Conservation (phyloP, 2,888 invertebrate species). For the Cosmopolites sordidus region DNA sequence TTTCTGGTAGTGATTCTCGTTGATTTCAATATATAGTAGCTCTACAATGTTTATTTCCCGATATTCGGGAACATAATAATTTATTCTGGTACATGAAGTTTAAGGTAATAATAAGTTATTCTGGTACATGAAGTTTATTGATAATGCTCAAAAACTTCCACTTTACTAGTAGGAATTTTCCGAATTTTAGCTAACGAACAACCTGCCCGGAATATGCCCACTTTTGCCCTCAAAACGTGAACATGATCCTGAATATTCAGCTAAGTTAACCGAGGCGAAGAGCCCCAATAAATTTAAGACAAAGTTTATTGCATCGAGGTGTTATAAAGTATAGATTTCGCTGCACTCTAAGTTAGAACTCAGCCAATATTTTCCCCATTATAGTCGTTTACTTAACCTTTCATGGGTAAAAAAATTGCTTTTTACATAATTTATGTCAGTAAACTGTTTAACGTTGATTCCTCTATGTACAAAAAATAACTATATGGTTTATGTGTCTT, state of each 20-base stretch:
- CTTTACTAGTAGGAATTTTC: too few relatives aligned
- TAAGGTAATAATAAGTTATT: too few relatives aligned
- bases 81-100: too few relatives aligned
- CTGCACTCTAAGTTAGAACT: constrained; percentile 15
- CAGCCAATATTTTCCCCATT: constrained; percentile 24
- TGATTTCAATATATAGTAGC: too few relatives aligned
- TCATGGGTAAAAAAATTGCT: constrained; percentile 8
- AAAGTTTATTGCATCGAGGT: constrained; percentile 2
- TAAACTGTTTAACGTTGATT: too few relatives aligned
- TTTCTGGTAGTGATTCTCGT: too few relatives aligned
- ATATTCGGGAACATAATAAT: too few relatives aligned
- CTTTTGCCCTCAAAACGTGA: neutral
- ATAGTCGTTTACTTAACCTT: constrained; percentile 19
- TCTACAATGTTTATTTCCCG: too few relatives aligned
- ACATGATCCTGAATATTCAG: neutral
- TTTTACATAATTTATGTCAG: neutral
- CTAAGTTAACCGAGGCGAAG: neutral
- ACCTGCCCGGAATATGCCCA: neutral
- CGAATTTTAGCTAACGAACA: neutral
- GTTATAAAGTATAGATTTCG: constrained; percentile 15
- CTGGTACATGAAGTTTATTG: too few relatives aligned
- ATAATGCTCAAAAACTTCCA: too few relatives aligned
- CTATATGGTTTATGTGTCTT: too few relatives aligned
- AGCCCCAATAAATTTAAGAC: neutral
- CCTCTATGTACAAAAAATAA: too few relatives aligned